phyloP scores from a whole-genome alignment of 2,113 vertebrate species.

The Platycercus adscitus region DNA sequence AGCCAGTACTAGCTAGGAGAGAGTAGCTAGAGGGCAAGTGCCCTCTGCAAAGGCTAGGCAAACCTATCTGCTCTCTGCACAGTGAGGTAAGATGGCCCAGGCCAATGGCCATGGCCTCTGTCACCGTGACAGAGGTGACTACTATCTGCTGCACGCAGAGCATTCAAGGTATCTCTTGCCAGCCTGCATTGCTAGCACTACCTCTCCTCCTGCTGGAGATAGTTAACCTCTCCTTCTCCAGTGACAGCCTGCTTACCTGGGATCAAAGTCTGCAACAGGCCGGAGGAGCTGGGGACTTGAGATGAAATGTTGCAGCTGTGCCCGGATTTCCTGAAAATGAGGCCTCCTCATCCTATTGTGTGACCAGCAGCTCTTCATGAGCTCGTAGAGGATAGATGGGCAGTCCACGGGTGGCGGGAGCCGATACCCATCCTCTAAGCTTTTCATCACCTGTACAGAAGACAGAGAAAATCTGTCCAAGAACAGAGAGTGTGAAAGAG shows the following conservation, averaged over 20 bases:
- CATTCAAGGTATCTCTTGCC: background rate
- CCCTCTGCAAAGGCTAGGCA: background rate
- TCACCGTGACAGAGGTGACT: background rate
- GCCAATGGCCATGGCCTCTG: background rate
- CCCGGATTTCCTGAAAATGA: slow-evolving; percentile 76
- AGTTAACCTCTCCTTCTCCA: background rate
- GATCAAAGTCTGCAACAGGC: slow-evolving; percentile 79
- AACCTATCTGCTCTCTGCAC: background rate
- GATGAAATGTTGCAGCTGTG: slow-evolving; percentile 77
- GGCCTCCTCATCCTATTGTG: slow-evolving; percentile 70
- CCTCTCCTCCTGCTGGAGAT: background rate
- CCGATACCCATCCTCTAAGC: slow-evolving; percentile 78
- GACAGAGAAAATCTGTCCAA: background rate
- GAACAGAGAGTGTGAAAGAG: background rate
- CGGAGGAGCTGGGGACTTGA: slow-evolving; percentile 76
- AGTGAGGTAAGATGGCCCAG: background rate
- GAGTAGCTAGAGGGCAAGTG: background rate
- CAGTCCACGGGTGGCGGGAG: slow-evolving; percentile 81
- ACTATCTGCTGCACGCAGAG: background rate
- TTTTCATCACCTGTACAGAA: slow-evolving; percentile 78
- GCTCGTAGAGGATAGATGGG: slow-evolving; percentile 77
- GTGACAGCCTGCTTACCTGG: slow-evolving; percentile 61
- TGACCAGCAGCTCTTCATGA: slow-evolving; percentile 83
- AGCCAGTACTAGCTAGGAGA: background rate
- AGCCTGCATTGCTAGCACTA: background rate